Evolutionary conservation across 2,888 invertebrate genomes (phyloP), one percentile per base, ranked within the genome.

Genomic region (Pterobdella sp.): DNA sequence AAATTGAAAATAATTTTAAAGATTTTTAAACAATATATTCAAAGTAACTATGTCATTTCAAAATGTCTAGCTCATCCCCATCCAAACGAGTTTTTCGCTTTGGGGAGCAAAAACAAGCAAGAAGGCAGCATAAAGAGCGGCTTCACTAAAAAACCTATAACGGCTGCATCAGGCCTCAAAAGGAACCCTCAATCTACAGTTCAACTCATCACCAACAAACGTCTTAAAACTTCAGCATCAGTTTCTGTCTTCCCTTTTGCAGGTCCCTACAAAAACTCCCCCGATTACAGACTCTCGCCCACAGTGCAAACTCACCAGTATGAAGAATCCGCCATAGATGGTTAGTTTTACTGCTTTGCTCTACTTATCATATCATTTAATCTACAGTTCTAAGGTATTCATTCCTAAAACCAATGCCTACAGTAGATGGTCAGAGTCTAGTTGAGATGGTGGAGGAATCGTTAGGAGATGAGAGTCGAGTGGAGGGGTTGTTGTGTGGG

Each of bases 401-500:
- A 31, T 26, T 22, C 1, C 7, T 63, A n/a, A 35, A 67, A 34
- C 35, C 7, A 49, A n/a, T 22, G 10, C 26, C 1, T 29, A 32
- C 75, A 84, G 89, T 90, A 76, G 94, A 94, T 75, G 87, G 91
- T 18, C 87, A 88, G 4, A 91, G 91, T 75, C 85, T 94, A 29
- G 88, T 92, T 22, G 88, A 89, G 31, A 88, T 88, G 81, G 88
- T 93, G 1, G 84, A 90, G 67, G 88, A 89, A 76, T 90, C 91
- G 1, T 86, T 90, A 76, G 91, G 89, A 76, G 92, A 93, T 81
- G 89, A 88, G 72, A 92, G 84, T 67, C 80, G 80, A 73, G 91
- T 81, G 88, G 91, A 86, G 87, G 91, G 83, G 88, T 87, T 92
- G 7, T 85, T 95, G n/a, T 91, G 93, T 78, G 93, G 94, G 0